Percentiles rank a stretch among this genome's conserved stretches.
Conservation (phyloP, 2,888 invertebrate genomes). For the Amblyteles armatorius region DNA sequence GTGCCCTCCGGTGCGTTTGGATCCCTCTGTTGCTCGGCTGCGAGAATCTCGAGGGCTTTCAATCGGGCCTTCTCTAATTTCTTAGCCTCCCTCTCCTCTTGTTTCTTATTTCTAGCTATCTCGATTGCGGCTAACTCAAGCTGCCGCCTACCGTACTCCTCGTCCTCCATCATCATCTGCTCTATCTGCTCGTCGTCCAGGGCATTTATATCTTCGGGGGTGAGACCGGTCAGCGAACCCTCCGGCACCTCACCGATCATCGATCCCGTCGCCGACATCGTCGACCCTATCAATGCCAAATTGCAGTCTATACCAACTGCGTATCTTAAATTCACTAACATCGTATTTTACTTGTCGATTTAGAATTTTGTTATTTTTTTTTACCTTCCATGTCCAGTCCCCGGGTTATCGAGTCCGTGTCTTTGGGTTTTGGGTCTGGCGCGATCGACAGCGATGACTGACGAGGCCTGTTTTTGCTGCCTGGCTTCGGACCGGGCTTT, state of each 20-base stretch:
- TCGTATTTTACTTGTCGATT: not conserved
- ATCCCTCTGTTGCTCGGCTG: constrained; percentile 77
- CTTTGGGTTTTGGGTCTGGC: constrained; percentile 74
- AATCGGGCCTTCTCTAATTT: constrained; percentile 81
- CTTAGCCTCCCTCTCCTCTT: constrained; percentile 82
- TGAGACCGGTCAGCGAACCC: constrained; percentile 78
- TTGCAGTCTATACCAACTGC: constrained; percentile 34
- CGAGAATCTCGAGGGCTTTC: constrained; percentile 82
- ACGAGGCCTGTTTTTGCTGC: constrained; percentile 81
- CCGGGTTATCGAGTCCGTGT: constrained; percentile 68
- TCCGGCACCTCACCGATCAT: constrained; percentile 71
- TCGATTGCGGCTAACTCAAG: constrained; percentile 85
- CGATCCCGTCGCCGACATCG: constrained; percentile 77
- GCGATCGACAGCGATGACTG: constrained; percentile 71
- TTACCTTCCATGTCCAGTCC: constrained; percentile 65
- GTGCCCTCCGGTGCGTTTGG: constrained; percentile 79
- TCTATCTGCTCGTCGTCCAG: constrained; percentile 82
- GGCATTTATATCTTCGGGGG: constrained; percentile 80
- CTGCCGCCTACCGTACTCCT: constrained; percentile 87
- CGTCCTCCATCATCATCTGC: constrained; percentile 87
- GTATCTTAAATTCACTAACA: not conserved
- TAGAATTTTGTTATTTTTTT: not conserved
- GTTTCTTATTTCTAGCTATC: constrained; percentile 82
- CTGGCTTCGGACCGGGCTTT: constrained; percentile 83
- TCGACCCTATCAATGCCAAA: constrained; percentile 71